Percentiles rank a stretch among this genome's conserved stretches.
These are phyloP conservation scores for Phenganax subtilis DNA, from an alignment of 92 coral and sea anemone species.

Conservation along the genomic window DNA sequence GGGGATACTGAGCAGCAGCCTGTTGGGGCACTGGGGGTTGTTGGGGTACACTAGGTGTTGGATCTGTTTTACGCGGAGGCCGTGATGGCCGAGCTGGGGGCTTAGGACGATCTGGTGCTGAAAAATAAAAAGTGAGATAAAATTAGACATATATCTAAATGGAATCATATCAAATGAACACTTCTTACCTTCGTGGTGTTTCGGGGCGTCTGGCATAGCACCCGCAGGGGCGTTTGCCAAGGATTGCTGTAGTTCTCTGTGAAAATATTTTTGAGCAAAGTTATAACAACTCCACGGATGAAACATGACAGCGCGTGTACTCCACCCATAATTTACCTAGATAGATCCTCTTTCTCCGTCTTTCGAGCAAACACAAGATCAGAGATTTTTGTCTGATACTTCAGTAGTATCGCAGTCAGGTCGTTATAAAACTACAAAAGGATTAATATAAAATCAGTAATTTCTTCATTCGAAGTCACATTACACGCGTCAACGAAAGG, in stretches of 20 bases:
- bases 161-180: background rate
- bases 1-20: background rate
- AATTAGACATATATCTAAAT: background rate
- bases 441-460: background rate
- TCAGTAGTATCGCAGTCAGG: conserved; percentile 81
- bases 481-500: background rate
- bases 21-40: conserved; percentile 13
- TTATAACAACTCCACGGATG: background rate
- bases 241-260: conserved; percentile 81
- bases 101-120: conserved; percentile 28
- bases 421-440: conserved; percentile 87
- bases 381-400: conserved; percentile 77
- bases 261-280: background rate
- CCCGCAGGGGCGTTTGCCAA: conserved; percentile 82
- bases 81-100: conserved; percentile 37
- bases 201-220: conserved; percentile 71
- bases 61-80: conserved; percentile 38
- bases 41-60: conserved; percentile 53
- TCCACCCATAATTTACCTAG: conserved; percentile 52
- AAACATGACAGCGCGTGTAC: no score
- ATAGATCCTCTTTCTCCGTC: conserved; percentile 90
- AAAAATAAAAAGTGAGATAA: background rate
- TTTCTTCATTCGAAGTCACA: background rate
- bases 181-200: conserved; percentile 71
- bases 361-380: conserved; percentile 95